Evolutionary conservation across 2,113 vertebrate species (phyloP), one percentile per base, ranked within the genome.

Genomic region (Etia nguti): DNA sequence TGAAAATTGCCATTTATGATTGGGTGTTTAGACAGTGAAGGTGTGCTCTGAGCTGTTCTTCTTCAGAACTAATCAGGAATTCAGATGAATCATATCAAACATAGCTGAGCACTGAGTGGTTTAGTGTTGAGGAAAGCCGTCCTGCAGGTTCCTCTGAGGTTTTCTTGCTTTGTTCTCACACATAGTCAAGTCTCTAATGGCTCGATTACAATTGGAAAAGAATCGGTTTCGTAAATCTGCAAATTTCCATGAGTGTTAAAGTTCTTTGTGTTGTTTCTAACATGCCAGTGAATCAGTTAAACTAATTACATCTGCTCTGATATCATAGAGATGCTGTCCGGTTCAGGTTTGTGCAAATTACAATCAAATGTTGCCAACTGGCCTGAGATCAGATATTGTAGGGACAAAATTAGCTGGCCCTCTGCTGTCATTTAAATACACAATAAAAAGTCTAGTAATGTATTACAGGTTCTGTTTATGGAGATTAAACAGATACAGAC

Each of bases 111-210:
- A 20, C 20, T 52, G 59, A 86, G 52, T 46, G 65, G 41, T 75
- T 75, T 18, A 75, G 41, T 48, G 15, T 24, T 57, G 85, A 82
- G n/a, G 15, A 52, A 75, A 56, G 86, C 8, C 1, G 43, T 15
- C 60, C 68, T 22, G 59, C 91, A 46, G 81, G 88, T 91, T 82
- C 46, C 52, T 65, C 48, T 1, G 24, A 79, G 48, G 68, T 18
- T 26, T 3, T 73, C 41, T 75, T 18, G 13, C 1, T 75, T 73
- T 75, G 68, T 48, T 68, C 1, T 73, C 41, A 29, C 22, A 6
- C 54, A 16, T 15, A 26, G 41, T 26, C 2, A 56, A 26, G 6
- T 24, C 52, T 26, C 12, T 4, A 41, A 41, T 24, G 3, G 5
- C 48, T 54, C 31, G 26, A 29, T 50, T 29, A 48, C 24, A 20